Conservation (phyloP, 1,140 invertebrate species). For the Glossosoma conforme region DNA sequence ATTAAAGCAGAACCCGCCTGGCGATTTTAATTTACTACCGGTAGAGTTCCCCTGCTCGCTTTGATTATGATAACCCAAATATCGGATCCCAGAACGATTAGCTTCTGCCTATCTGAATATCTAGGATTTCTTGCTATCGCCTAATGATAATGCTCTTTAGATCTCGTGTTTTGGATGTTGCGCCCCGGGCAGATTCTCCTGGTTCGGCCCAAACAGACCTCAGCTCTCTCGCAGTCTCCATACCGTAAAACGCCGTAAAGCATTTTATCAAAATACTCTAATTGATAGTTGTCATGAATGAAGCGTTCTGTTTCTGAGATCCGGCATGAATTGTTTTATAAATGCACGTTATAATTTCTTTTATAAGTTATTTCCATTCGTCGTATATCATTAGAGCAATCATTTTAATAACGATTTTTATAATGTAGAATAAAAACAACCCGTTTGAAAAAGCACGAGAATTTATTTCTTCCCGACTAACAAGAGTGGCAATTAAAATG, state of each 20-base stretch:
- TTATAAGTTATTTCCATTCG: conserved; percentile 9
- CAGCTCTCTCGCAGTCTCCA: background rate
- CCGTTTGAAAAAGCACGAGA: no score
- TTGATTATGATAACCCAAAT: conserved; percentile 12
- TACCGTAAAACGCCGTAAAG: conserved; percentile 6
- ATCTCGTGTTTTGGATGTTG: conserved; percentile 27
- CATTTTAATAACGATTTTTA: conserved; percentile 8
- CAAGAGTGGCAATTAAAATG: no score
- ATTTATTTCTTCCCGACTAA: no score
- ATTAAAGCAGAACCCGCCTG: conserved; percentile 5
- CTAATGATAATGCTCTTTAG: conserved; percentile 30
- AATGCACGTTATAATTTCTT: conserved; percentile 26
- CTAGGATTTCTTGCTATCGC: conserved; percentile 26
- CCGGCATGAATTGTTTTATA: conserved; percentile 22
- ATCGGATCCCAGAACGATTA: conserved; percentile 28
- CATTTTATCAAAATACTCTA: conserved; percentile 30
- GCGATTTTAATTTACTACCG: conserved; percentile 18
- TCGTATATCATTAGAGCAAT: conserved; percentile 19
- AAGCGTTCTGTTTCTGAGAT: conserved; percentile 22
- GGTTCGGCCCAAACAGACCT: conserved; percentile 19
- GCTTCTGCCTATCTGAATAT: conserved; percentile 29
- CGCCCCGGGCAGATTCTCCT: conserved; percentile 6
- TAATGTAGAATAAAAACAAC: background rate
- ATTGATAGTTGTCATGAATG: conserved; percentile 31
- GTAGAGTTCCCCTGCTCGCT: conserved; percentile 16